These are phyloP conservation scores for Leptoteleia sp. DNA, from an alignment of 1,140 invertebrate genomes.

Conservation along the genomic window DNA sequence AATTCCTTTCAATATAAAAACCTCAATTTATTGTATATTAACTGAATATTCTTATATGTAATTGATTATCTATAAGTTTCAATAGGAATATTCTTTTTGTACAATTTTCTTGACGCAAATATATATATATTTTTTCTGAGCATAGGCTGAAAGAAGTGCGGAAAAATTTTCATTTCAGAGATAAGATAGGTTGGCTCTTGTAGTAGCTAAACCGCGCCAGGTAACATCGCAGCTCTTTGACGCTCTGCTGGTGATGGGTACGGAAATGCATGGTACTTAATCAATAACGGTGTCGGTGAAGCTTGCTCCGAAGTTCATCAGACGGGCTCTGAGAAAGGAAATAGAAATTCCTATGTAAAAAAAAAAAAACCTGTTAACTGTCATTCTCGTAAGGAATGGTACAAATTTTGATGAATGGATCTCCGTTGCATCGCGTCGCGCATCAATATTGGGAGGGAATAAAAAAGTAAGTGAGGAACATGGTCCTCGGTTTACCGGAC, in stretches of 20 bases:
- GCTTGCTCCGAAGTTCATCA: conserved; percentile 65
- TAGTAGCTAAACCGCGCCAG: conserved; percentile 12
- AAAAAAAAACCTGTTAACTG: conserved; percentile 61
- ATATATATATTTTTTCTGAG: no score
- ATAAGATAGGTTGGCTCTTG: conserved; percentile 20
- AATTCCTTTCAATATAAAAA: no score
- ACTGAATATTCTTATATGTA: no score
- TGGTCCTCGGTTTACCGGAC: no score
- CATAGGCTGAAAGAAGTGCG: background rate
- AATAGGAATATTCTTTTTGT: no score
- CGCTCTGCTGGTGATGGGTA: conserved; percentile 57
- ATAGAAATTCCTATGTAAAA: conserved; percentile 60
- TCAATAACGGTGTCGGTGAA: conserved; percentile 70
- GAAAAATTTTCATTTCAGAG: background rate
- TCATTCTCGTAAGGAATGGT: conserved; percentile 57
- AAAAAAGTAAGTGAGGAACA: no score
- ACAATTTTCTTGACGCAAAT: no score
- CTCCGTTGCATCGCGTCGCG: conserved; percentile 16
- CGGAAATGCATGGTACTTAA: conserved; percentile 69
- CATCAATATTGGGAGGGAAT: background rate
- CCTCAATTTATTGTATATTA: no score
- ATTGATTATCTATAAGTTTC: no score
- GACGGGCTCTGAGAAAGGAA: conserved; percentile 59
- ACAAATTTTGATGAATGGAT: conserved; percentile 64
- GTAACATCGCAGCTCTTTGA: conserved; percentile 24